Base-by-base conservation (phyloP, 23 tunicate genomes). In the Diplosoma virens region DNA sequence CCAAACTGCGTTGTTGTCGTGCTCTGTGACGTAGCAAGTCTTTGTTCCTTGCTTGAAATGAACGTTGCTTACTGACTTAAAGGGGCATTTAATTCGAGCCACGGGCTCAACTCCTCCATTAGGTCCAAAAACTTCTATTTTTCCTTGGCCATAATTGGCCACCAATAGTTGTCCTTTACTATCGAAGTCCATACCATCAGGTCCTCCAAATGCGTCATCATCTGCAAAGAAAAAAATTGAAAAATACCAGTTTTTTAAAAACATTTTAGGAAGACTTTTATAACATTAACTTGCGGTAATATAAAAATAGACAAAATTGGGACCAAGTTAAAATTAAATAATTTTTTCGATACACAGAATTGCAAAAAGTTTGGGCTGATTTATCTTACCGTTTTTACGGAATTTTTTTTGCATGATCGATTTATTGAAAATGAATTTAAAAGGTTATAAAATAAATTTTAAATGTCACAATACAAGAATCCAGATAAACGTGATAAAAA, bases 131-230 rank as follows among this genome's bases (percentile, higher is more conserved):
- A 89, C 88, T 78, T 89, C 96, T 9, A 89, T 69, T 37, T 89
- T 84, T 6, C 79, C 74, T 1, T 78, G 79, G 1, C 96, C 96
- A 47, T 89, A 84, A 34, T 89, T 86, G 35, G 96, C 96, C 1
- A 78, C 96, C 66, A 89, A 64, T 0, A 89, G 68, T 24, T 69
- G 84, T 1, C 83, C 88, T 1, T 37, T 47, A 1, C 0, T 31
- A 48, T 89, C 96, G 37, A 89, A 89, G 65, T 89, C 96, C 96
- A 89, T 89, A 53, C 96, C 96, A 37, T 89, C 96, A 20, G 96
- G 96, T 6, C 88, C 88, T 1, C 76, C 83, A 2, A 71, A 16
- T 6, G 2, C 6, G 3, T 67, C 74, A 34, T 36, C 23, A 17
- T 67, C 74, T 67, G 27, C 6, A 36, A 35, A 11, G 24, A 34